Conservation (phyloP, 2,797 vertebrate species). For the Synaphobranchus kaupii region DNA sequence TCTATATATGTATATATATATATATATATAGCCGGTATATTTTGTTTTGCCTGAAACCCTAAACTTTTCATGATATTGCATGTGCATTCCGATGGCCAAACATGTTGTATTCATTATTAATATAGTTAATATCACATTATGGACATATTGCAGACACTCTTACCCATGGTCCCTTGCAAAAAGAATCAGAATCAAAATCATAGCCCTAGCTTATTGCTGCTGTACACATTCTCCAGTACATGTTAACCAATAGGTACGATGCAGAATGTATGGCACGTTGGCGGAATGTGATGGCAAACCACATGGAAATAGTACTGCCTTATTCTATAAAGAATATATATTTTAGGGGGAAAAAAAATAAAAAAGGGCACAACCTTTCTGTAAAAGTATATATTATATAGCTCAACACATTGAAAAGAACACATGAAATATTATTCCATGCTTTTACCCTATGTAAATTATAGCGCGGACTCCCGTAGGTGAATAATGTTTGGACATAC, state of each 20-base stretch:
- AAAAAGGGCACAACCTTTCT: not conserved
- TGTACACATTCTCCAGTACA: not conserved
- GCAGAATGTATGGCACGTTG: not conserved
- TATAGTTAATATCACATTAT: conserved; percentile 1
- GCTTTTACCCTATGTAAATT: not conserved
- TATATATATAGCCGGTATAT: too few species aligned
- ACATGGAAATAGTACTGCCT: not conserved
- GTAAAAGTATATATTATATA: not conserved
- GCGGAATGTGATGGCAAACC: not conserved
- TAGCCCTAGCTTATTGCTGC: not conserved
- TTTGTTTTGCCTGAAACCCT: not conserved
- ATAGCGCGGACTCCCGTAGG: not conserved
- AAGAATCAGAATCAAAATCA: not conserved
- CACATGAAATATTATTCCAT: not conserved
- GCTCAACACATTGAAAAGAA: not conserved
- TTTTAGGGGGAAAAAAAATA: not conserved
- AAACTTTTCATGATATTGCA: not conserved
- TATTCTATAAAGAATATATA: not conserved
- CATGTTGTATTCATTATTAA: not conserved
- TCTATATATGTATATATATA: too few species aligned
- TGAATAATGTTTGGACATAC: not conserved
- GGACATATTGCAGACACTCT: not conserved
- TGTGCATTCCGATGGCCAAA: not conserved
- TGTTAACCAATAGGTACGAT: not conserved
- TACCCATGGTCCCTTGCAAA: not conserved